phyloP scores from a whole-genome alignment of 1,140 invertebrate genomes.

The Aphidius ervi region DNA sequence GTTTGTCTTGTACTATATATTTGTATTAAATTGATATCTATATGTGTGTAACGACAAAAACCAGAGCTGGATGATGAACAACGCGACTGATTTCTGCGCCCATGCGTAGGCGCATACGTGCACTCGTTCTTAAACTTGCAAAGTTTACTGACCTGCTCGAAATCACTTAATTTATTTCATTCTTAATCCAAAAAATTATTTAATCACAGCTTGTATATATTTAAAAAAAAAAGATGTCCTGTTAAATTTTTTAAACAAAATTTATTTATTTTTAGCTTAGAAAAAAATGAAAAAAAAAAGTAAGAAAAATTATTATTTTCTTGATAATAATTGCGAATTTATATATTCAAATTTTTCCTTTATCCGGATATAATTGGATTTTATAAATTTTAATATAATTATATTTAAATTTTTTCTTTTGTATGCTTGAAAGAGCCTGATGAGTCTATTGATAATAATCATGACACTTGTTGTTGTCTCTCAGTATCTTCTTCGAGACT shows the following conservation, averaged over 20 bases:
- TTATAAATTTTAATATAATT: too few relatives aligned
- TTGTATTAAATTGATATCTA: too few relatives aligned
- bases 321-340: too few relatives aligned
- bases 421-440: too few relatives aligned
- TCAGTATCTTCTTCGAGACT: too few relatives aligned
- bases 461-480: constrained; percentile 8
- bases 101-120: constrained; percentile 21
- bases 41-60: background rate
- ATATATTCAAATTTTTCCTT: too few relatives aligned
- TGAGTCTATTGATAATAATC: background rate
- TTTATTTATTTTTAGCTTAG: constrained; percentile 3
- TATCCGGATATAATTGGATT: too few relatives aligned
- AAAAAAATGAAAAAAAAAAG: background rate
- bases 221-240: too few relatives aligned
- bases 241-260: background rate
- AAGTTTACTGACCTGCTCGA: constrained; percentile 20
- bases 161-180: too few relatives aligned
- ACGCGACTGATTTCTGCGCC: constrained; percentile 15
- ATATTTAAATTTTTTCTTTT: too few relatives aligned
- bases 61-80: constrained; percentile 14
- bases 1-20: too few relatives aligned
- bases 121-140: constrained; percentile 15
- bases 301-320: background rate
- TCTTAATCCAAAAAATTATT: constrained; percentile 2
- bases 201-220: background rate